These are phyloP conservation scores for Drosophila mayaguana DNA, from an alignment of 2,888 invertebrate genomes.

Conservation along the genomic window DNA sequence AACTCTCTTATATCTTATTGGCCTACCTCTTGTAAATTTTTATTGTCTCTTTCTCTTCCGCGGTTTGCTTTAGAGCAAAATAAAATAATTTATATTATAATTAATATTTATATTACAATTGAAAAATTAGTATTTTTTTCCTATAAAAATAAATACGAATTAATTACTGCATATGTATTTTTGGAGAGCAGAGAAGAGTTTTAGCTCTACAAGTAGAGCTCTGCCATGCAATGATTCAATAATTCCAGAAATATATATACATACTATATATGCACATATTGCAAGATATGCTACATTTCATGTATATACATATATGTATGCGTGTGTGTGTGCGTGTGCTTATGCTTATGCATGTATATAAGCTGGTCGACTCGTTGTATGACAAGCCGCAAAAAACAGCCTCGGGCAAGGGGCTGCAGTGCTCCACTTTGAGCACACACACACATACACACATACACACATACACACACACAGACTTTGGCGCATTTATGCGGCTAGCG, in stretches of 20 bases:
- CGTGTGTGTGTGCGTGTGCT: slow-evolving; percentile 6
- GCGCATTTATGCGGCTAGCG: slow-evolving; percentile 46
- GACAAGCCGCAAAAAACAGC: slow-evolving; percentile 49
- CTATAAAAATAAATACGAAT: not conserved
- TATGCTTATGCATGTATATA: slow-evolving; percentile 1
- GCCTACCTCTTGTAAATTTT: no score
- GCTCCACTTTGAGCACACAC: slow-evolving; percentile 25
- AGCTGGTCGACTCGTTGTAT: slow-evolving; percentile 20
- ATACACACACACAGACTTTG: slow-evolving; percentile 31
- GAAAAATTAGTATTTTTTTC: not conserved
- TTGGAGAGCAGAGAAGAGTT: not conserved
- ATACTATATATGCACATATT: not conserved
- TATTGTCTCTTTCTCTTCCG: no score
- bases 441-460: not conserved
- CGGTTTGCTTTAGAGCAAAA: no score
- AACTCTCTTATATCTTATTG: no score
- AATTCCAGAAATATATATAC: not conserved
- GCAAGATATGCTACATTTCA: not conserved
- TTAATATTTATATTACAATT: no score
- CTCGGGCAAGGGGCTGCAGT: slow-evolving; percentile 17
- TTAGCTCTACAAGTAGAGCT: not conserved
- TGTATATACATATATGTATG: not conserved
- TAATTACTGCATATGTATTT: not conserved
- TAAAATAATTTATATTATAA: no score
- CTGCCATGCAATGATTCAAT: not conserved